A percentile compares a stretch with the other conserved stretches of the same genome.
Evolutionary conservation across 2,797 vertebrate genomes (phyloP).

Genomic region (Tapera naevia): DNA sequence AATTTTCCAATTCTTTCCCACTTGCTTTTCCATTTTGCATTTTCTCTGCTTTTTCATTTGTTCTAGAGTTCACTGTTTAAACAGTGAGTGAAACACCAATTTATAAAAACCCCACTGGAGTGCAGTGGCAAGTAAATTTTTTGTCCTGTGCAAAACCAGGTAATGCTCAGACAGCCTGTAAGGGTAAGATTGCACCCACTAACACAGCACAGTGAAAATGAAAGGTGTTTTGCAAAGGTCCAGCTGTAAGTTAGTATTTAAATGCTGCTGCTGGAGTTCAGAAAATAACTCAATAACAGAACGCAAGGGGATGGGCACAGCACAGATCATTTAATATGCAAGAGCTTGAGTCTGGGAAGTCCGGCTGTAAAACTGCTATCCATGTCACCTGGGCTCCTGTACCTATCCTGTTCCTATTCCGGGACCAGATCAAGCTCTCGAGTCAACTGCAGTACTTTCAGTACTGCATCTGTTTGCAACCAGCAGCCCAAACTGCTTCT

Average conservation of each 20-base stretch:
- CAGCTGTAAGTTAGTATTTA: neutral
- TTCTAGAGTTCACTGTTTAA: neutral
- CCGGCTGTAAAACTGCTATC: neutral
- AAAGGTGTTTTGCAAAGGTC: neutral
- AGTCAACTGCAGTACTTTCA: neutral
- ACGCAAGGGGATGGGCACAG: neutral
- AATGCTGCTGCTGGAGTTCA: neutral
- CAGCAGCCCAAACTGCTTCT: neutral
- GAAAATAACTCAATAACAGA: neutral
- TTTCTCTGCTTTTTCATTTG: neutral
- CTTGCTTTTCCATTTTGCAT: neutral
- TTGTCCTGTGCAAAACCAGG: neutral
- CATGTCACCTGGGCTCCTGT: neutral
- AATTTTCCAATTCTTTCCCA: neutral
- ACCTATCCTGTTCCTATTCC: neutral
- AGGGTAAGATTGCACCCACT: neutral
- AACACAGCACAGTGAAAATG: neutral
- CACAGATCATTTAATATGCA: accelerated
- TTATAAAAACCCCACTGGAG: neutral
- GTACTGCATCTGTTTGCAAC: neutral
- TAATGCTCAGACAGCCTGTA: neutral
- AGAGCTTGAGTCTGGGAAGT: neutral
- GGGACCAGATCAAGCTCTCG: neutral
- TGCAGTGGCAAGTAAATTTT: neutral
- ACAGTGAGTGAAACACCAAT: neutral